These are phyloP conservation scores for Catalaphyllia jardinei DNA, from an alignment of 64 coral and sea anemone species.

Conservation along the genomic window DNA sequence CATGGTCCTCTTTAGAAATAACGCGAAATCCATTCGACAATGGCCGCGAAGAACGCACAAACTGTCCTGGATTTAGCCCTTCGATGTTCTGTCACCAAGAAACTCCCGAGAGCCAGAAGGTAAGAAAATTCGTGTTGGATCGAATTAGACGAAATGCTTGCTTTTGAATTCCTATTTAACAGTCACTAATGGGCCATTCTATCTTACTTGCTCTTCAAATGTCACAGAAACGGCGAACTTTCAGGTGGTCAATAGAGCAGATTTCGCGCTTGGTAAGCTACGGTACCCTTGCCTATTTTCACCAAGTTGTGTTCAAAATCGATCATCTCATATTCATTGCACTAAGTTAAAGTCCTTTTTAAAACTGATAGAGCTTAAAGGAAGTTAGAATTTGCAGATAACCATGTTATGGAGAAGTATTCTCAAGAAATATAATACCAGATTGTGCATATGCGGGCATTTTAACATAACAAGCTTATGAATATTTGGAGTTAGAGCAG, in stretches of 20 bases:
- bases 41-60: constrained; percentile 60
- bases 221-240: constrained; percentile 75
- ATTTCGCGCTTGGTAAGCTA: constrained; percentile 92
- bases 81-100: constrained; percentile 88
- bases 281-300: background rate
- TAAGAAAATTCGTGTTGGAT: constrained; percentile 20
- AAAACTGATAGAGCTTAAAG: too few species aligned
- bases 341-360: too few species aligned
- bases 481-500: too few species aligned
- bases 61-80: constrained; percentile 93
- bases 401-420: too few species aligned
- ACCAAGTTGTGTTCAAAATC: background rate
- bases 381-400: too few species aligned
- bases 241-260: constrained; percentile 97
- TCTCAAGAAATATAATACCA: too few species aligned
- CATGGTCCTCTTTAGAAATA: constrained; percentile 78
- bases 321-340: too few species aligned
- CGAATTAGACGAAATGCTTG: background rate
- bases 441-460: too few species aligned
- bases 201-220: background rate
- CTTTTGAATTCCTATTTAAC: background rate
- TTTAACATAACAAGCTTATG: too few species aligned
- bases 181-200: background rate
- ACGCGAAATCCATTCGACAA: constrained; percentile 97
- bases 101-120: constrained; percentile 83